Evolutionary conservation across 2,888 invertebrate species (phyloP).

Genomic region (Gymnocheta viridis): DNA sequence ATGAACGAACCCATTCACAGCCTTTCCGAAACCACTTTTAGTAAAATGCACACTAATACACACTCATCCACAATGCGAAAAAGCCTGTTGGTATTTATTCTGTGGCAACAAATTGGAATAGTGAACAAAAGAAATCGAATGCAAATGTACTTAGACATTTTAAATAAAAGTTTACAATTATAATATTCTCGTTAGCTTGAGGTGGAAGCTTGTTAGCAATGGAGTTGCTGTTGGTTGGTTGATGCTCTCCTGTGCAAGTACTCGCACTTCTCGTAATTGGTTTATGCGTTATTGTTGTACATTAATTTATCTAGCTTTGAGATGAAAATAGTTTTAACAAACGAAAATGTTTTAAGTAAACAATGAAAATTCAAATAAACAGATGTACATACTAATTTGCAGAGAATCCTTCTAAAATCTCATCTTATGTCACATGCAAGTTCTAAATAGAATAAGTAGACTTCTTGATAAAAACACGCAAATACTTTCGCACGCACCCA

Average conservation of each 20-base stretch:
- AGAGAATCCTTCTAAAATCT: constrained; percentile 6
- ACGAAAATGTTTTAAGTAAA: constrained; percentile 12
- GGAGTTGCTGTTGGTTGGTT: background rate
- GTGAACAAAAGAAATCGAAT: constrained; percentile 7
- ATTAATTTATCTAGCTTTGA: background rate
- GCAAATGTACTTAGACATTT: background rate
- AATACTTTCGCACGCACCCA: background rate
- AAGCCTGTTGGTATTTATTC: background rate
- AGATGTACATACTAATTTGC: constrained; percentile 12
- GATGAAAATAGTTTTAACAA: background rate
- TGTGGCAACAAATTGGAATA: background rate
- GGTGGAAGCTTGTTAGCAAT: background rate
- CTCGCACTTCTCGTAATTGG: background rate
- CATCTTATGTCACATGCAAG: constrained; percentile 25
- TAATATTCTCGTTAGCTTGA: background rate
- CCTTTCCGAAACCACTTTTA: constrained; percentile 12
- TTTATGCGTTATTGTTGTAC: background rate
- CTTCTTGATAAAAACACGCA: constrained; percentile 9
- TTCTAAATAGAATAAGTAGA: constrained; percentile 5
- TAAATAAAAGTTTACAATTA: constrained; percentile 5
- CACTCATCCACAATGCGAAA: background rate
- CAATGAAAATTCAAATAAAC: constrained; percentile 22
- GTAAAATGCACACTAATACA: background rate
- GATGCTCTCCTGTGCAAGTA: background rate
- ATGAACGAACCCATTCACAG: constrained; percentile 5